Conservation (phyloP, 2,797 vertebrate genomes). For the Tokudaia muenninki region DNA sequence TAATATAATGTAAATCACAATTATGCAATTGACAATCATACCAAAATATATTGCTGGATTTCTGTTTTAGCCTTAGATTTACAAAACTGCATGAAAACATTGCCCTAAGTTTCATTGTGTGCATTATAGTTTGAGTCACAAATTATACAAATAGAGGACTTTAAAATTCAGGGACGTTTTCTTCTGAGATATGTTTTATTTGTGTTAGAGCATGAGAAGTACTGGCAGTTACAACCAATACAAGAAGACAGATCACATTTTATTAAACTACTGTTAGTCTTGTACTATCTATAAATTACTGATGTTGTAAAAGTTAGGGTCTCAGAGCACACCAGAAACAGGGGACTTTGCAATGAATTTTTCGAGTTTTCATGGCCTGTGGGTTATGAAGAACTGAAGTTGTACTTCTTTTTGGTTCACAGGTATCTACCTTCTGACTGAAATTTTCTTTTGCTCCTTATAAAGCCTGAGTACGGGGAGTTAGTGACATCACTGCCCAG, state of each 20-base stretch:
- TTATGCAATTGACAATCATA: neutral
- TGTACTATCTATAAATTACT: neutral
- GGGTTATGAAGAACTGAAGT: neutral
- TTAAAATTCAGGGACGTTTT: neutral
- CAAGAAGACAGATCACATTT: too few relatives aligned
- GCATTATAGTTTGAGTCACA: too few relatives aligned
- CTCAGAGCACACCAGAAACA: neutral
- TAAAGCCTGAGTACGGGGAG: neutral
- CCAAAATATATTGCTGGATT: neutral
- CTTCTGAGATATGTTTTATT: neutral
- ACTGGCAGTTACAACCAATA: neutral
- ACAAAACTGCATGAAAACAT: neutral
- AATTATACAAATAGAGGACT: neutral
- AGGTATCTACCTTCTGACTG: neutral
- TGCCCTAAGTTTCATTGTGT: neutral
- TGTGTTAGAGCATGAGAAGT: neutral
- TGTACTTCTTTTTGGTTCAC: neutral
- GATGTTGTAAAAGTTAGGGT: neutral
- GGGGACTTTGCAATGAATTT: neutral
- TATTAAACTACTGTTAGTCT: neutral
- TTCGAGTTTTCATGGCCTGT: neutral
- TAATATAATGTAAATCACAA: neutral
- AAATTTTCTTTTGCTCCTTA: neutral
- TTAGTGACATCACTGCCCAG: neutral
- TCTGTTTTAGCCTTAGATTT: neutral